Evolutionary conservation across 2,888 invertebrate species (phyloP).

Genomic region (Euplexia lucipara): DNA sequence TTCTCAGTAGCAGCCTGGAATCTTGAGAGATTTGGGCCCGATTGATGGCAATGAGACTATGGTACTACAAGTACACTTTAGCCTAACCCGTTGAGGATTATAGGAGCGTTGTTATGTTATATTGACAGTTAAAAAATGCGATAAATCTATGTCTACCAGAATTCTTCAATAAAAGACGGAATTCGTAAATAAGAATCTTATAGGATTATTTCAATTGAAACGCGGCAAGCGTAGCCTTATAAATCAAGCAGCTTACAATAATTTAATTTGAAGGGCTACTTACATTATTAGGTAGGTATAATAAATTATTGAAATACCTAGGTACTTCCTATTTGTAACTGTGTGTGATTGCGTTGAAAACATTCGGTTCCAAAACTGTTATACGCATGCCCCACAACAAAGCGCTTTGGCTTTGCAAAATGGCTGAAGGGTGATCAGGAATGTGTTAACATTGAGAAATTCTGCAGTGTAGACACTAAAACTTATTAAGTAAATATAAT

Average conservation of each 20-base stretch:
- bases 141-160: neutral
- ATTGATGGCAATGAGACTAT: no score
- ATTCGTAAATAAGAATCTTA: neutral
- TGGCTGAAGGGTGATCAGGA: conserved; percentile 30
- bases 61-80: no score
- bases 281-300: no score
- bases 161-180: neutral
- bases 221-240: neutral
- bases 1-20: no score
- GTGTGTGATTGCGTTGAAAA: conserved; percentile 28
- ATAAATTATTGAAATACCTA: no score
- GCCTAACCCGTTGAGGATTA: no score
- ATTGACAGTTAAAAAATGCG: neutral
- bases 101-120: no score
- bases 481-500: neutral
- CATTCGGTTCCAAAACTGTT: conserved; percentile 7
- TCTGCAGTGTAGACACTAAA: neutral
- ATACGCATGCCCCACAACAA: conserved; percentile 38
- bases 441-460: conserved; percentile 34
- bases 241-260: conserved; percentile 2
- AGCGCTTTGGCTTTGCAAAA: conserved; percentile 19
- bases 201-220: neutral
- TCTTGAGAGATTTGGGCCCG: no score
- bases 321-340: conserved; percentile 7
- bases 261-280: neutral